These are phyloP conservation scores for Daphoenositta chrysoptera DNA, from an alignment of 2,113 vertebrate species.

Conservation along the genomic window DNA sequence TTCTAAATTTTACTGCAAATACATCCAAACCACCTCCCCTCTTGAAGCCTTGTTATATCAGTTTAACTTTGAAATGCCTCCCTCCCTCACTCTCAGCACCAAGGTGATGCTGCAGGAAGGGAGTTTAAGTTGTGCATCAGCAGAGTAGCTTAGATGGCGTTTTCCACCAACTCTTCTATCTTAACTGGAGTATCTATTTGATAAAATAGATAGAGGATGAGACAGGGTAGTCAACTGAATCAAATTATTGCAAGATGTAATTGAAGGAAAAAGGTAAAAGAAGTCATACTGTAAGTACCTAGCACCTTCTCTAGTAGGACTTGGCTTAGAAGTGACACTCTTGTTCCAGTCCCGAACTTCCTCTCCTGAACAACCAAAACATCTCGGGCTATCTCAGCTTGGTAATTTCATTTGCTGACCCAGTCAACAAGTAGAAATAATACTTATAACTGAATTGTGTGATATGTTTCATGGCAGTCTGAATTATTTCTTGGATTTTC, in stretches of 20 bases:
- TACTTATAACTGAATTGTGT: not conserved
- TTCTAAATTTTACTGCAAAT: not conserved
- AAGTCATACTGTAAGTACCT: not conserved
- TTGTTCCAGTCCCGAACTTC: not conserved
- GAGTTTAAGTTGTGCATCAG: not conserved
- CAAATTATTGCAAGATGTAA: not conserved
- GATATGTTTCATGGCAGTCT: not conserved
- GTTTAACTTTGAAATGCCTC: not conserved
- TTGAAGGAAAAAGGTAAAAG: not conserved
- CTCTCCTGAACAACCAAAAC: not conserved
- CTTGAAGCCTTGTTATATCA: not conserved
- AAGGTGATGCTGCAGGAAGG: not conserved
- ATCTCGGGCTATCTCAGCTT: not conserved
- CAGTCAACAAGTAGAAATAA: not conserved
- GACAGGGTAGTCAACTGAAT: rapidly evolving
- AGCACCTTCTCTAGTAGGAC: not conserved
- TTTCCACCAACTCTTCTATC: not conserved
- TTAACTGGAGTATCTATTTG: not conserved
- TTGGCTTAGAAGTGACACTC: not conserved
- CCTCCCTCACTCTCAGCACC: not conserved
- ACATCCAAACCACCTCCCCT: not conserved
- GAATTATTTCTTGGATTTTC: not conserved
- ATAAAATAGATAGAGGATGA: not conserved
- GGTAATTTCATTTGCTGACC: not conserved
- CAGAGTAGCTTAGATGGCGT: not conserved